Percentiles rank a stretch among this genome's conserved stretches.
phyloP scores from a whole-genome alignment of 2,797 vertebrate genomes.

The Kryptopterus vitreolus region DNA sequence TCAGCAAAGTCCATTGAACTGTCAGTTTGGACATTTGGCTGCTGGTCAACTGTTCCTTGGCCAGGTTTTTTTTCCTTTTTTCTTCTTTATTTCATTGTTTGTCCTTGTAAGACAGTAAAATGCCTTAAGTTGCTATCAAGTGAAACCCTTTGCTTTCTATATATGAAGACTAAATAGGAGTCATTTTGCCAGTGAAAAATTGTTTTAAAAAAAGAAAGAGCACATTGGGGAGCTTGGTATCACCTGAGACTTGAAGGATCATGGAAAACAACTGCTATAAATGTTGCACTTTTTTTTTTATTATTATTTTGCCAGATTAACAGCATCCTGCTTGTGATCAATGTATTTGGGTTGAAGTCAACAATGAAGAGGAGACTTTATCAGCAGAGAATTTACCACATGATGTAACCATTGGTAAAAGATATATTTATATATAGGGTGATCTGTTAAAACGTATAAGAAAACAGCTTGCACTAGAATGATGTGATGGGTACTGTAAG shows the following conservation, averaged over 20 bases:
- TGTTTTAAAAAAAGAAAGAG: slow-evolving; percentile 42
- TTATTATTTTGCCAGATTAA: not conserved
- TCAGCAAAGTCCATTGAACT: not conserved
- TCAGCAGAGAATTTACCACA: not conserved
- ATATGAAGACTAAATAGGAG: not conserved
- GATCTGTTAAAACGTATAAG: not conserved
- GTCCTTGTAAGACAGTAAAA: not conserved
- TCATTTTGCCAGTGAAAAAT: slow-evolving; percentile 44
- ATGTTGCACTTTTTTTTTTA: not conserved
- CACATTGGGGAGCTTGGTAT: not conserved
- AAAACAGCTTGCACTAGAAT: not conserved
- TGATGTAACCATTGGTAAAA: not conserved
- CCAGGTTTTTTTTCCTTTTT: not conserved
- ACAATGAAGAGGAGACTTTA: not conserved
- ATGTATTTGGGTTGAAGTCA: not conserved
- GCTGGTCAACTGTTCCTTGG: not conserved
- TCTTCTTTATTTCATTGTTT: not conserved
- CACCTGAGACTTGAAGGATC: not conserved
- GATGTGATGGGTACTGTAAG: too few relatives aligned
- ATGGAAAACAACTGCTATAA: not conserved
- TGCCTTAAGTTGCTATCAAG: not conserved
- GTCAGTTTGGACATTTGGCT: not conserved
- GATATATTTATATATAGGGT: not conserved
- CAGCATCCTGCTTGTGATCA: not conserved
- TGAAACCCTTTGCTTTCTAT: not conserved